Percentiles rank a stretch among this genome's conserved stretches.
phyloP scores from a whole-genome alignment of 30 jellyfish, hydroid and myxozoan genomes.

The Aurelia sp. region DNA sequence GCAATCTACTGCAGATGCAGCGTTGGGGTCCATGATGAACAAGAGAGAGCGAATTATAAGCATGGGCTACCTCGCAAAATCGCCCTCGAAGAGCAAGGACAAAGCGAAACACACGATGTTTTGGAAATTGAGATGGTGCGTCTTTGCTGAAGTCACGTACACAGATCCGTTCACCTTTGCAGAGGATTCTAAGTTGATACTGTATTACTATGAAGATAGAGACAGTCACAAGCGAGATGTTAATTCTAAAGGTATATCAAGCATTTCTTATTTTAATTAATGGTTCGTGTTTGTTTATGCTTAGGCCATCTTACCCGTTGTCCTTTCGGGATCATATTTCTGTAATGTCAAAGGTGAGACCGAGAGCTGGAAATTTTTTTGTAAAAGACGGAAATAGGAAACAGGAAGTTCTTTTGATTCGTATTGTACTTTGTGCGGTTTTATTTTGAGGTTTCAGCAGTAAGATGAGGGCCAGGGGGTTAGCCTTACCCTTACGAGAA shows the following conservation, averaged over 20 bases:
- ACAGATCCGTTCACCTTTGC: slow-evolving; percentile 7
- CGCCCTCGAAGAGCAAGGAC: slow-evolving; percentile 56
- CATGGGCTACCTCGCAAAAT: slow-evolving; percentile 60
- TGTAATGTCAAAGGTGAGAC: too few relatives aligned
- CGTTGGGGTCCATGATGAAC: neutral
- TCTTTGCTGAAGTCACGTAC: slow-evolving; percentile 20
- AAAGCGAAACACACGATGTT: slow-evolving; percentile 43
- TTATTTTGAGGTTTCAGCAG: too few relatives aligned
- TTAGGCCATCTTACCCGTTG: slow-evolving; percentile 9
- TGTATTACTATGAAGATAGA: slow-evolving; percentile 50
- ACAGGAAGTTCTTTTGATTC: too few relatives aligned
- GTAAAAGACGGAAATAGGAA: too few relatives aligned
- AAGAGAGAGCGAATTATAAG: slow-evolving; percentile 22
- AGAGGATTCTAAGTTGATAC: slow-evolving; percentile 7
- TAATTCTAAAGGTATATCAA: slow-evolving; percentile 33
- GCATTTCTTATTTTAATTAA: too few relatives aligned
- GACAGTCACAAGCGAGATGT: slow-evolving; percentile 5
- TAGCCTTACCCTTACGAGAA: too few relatives aligned
- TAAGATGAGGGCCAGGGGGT: too few relatives aligned
- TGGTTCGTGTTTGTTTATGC: neutral
- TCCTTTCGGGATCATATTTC: too few relatives aligned
- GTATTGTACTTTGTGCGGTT: too few relatives aligned
- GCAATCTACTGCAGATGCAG: too few relatives aligned
- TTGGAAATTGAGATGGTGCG: slow-evolving; percentile 77
- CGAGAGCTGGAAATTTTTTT: too few relatives aligned